Conservation (phyloP, 2,888 invertebrate genomes). For the Apotomis betuletana region DNA sequence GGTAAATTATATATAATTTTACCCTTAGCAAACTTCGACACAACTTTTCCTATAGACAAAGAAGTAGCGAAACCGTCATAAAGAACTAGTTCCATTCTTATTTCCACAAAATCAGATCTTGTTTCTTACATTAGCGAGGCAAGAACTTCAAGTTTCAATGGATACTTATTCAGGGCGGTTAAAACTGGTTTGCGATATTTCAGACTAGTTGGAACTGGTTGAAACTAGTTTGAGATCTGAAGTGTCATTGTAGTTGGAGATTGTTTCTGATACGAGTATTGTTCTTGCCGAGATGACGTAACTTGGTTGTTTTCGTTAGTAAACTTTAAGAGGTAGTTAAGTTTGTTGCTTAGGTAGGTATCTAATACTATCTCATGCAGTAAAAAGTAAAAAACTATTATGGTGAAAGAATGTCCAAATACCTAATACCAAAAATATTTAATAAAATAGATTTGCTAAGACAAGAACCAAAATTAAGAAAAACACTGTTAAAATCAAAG, state of each 20-base stretch:
- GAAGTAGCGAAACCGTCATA: too few relatives aligned
- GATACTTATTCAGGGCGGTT: not conserved
- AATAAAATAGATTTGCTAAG: too few relatives aligned
- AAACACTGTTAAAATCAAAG: too few relatives aligned
- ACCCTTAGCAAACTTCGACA: too few relatives aligned
- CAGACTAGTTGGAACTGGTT: conserved; percentile 7
- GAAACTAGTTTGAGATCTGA: conserved; percentile 16
- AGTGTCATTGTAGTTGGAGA: conserved; percentile 16
- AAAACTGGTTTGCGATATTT: conserved; percentile 2
- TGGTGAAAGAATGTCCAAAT: too few relatives aligned
- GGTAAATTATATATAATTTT: too few relatives aligned
- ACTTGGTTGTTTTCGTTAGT: conserved; percentile 15
- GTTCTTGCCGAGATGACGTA: not conserved
- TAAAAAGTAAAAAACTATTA: too few relatives aligned
- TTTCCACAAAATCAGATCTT: not conserved
- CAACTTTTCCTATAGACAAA: too few relatives aligned
- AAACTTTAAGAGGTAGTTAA: not conserved
- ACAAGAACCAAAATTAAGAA: too few relatives aligned
- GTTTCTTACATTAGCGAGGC: not conserved
- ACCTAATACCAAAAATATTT: too few relatives aligned
- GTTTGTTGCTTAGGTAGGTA: not conserved
- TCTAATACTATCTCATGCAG: not conserved
- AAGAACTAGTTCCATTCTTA: not conserved
- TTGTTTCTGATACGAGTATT: conserved; percentile 10
- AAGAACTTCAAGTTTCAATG: not conserved